Percentiles rank a stretch among this genome's conserved stretches.
Evolutionary conservation across 53 echinoderm and acorn worm genomes (phyloP).

Genomic region (Holothuria leucospilota): DNA sequence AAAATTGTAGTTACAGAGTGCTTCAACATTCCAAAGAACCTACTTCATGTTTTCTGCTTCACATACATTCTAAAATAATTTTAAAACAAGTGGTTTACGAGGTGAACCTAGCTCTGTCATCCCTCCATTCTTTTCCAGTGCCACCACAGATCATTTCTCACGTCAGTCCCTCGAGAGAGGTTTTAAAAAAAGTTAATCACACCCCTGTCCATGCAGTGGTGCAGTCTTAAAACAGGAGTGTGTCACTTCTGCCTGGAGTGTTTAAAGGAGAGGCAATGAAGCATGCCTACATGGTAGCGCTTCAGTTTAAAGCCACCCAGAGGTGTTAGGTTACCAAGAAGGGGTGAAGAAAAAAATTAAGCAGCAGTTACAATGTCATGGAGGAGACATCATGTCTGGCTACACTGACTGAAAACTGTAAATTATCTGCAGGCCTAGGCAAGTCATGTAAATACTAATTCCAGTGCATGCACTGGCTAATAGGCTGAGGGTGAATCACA

Average conservation of each 20-base stretch:
- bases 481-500: slow-evolving; percentile 28
- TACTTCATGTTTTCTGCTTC: not conserved
- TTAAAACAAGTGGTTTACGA: no score
- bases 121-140: no score
- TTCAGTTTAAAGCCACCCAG: slow-evolving; percentile 30
- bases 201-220: no score
- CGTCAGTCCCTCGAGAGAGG: no score
- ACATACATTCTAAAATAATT: no score
- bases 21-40: slow-evolving; percentile 6
- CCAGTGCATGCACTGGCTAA: slow-evolving; percentile 21
- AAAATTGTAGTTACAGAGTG: not conserved
- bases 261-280: slow-evolving; percentile 34
- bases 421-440: slow-evolving; percentile 36
- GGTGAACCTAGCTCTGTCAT: no score
- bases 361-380: slow-evolving; percentile 43
- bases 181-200: no score
- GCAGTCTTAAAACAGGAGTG: slow-evolving; percentile 8
- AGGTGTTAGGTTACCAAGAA: slow-evolving; percentile 34
- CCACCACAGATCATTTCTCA: no score
- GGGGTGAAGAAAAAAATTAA: slow-evolving; percentile 10
- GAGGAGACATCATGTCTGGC: slow-evolving; percentile 39
- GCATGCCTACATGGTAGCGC: slow-evolving; percentile 32
- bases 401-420: slow-evolving; percentile 26
- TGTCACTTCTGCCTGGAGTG: slow-evolving; percentile 37
- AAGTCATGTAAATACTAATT: slow-evolving; percentile 26